A percentile compares a stretch with the other conserved stretches of the same genome.
Conservation (phyloP, 2,797 vertebrate species). For the Neopelma chrysocephalum region DNA sequence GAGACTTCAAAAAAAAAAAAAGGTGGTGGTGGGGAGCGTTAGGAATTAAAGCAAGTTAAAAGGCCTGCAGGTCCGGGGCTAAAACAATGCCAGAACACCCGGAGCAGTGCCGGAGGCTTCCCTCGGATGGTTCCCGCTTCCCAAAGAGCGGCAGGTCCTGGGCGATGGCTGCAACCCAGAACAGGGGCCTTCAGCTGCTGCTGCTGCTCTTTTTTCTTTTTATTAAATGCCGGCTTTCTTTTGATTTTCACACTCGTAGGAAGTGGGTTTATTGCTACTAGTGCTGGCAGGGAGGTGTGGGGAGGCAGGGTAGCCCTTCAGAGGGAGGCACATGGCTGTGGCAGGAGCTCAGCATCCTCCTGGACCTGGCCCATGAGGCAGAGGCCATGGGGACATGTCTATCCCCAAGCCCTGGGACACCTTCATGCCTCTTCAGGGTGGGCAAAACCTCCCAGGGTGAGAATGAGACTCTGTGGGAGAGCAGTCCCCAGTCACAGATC, state of each 20-base stretch:
- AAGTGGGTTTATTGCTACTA: not conserved
- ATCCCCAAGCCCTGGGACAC: not conserved
- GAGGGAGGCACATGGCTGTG: not conserved
- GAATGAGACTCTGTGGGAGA: not conserved
- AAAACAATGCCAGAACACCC: not conserved
- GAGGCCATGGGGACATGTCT: not conserved
- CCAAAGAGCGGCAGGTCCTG: not conserved
- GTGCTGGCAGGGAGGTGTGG: not conserved
- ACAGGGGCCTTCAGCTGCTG: not conserved
- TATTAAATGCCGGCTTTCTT: not conserved
- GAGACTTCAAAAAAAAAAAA: not conserved
- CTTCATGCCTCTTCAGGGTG: not conserved
- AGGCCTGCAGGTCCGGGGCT: not conserved
- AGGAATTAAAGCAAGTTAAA: not conserved
- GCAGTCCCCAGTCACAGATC: fast-evolving
- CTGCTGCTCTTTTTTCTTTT: not conserved
- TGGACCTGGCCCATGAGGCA: not conserved
- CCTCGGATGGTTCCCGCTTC: not conserved
- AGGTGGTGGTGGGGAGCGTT: fast-evolving
- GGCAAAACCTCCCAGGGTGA: not conserved
- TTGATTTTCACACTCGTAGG: not conserved
- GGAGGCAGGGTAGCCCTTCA: not conserved
- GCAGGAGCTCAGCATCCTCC: not conserved
- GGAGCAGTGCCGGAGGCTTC: not conserved
- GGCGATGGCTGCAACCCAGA: not conserved